phyloP scores from a whole-genome alignment of 2,888 invertebrate genomes.

The Sycophila texana region DNA sequence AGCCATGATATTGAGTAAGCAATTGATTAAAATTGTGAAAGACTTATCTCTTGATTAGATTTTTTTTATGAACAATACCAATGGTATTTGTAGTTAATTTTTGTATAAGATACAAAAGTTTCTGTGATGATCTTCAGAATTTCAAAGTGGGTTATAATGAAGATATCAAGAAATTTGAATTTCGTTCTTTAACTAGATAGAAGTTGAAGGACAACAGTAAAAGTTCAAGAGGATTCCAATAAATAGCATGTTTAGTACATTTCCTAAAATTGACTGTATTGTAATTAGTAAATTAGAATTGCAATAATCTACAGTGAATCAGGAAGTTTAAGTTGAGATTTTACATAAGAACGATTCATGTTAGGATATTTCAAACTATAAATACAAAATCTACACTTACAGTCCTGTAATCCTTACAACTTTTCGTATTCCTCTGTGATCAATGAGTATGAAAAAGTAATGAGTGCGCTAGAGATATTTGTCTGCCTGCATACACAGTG shows the following conservation, averaged over 20 bases:
- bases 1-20: conserved; percentile 53
- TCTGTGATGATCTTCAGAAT: conserved; percentile 53
- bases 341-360: conserved; percentile 29
- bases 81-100: conserved; percentile 54
- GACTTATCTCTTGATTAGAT: conserved; percentile 43
- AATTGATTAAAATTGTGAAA: conserved; percentile 37
- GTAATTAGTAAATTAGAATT: conserved; percentile 38
- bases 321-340: conserved; percentile 34
- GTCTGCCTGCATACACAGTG: conserved; percentile 44
- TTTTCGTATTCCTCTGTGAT: conserved; percentile 57
- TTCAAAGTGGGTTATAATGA: conserved; percentile 28
- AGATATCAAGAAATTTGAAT: conserved; percentile 52
- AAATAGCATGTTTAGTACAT: conserved; percentile 45
- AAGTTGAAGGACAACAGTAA: conserved; percentile 47
- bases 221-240: conserved; percentile 43
- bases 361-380: conserved; percentile 35
- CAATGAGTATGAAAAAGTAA: conserved; percentile 52
- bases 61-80: conserved; percentile 51
- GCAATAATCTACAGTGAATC: conserved; percentile 40
- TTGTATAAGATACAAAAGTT: conserved; percentile 54
- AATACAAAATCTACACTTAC: conserved; percentile 10
- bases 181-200: conserved; percentile 47
- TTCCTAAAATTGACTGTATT: conserved; percentile 44
- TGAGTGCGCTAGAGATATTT: conserved; percentile 47
- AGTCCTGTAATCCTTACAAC: conserved; percentile 45